Percentiles rank a stretch among this genome's conserved stretches.
phyloP scores from a whole-genome alignment of 2,113 vertebrate genomes.

The Pterocles burchelli region DNA sequence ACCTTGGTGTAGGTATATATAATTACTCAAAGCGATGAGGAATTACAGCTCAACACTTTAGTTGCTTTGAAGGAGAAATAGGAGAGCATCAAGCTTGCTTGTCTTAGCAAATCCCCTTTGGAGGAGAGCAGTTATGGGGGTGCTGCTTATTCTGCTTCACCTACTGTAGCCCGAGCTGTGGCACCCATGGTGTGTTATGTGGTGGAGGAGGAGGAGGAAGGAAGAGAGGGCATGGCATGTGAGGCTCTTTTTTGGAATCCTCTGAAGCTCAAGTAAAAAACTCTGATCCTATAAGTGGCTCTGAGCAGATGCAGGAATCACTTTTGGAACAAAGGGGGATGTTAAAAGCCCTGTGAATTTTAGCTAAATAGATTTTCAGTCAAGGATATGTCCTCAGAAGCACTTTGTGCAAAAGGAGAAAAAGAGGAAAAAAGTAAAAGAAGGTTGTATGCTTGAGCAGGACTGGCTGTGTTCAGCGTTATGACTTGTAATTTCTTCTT shows the following conservation, averaged over 20 bases:
- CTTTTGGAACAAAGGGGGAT: not conserved
- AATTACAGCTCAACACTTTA: not conserved
- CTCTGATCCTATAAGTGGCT: not conserved
- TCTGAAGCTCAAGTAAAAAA: not conserved
- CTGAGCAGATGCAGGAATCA: not conserved
- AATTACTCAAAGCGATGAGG: not conserved
- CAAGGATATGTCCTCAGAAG: not conserved
- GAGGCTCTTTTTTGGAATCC: not conserved
- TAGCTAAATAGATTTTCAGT: not conserved
- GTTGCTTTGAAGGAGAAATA: not conserved
- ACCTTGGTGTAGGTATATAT: rapidly evolving
- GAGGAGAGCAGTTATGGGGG: rapidly evolving
- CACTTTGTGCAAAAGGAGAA: not conserved
- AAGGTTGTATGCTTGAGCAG: not conserved
- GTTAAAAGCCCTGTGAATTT: not conserved
- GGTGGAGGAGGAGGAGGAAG: not conserved
- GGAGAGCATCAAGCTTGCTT: too few relatives aligned
- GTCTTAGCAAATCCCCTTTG: not conserved
- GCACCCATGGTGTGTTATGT: rapidly evolving
- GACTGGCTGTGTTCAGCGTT: not conserved
- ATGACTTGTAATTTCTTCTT: not conserved
- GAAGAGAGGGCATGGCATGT: not conserved
- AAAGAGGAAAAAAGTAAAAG: too few relatives aligned
- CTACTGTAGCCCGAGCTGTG: not conserved
- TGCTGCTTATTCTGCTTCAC: rapidly evolving